Evolutionary conservation across 2,888 invertebrate species (phyloP).

Genomic region (Scotopteryx bipunctaria): DNA sequence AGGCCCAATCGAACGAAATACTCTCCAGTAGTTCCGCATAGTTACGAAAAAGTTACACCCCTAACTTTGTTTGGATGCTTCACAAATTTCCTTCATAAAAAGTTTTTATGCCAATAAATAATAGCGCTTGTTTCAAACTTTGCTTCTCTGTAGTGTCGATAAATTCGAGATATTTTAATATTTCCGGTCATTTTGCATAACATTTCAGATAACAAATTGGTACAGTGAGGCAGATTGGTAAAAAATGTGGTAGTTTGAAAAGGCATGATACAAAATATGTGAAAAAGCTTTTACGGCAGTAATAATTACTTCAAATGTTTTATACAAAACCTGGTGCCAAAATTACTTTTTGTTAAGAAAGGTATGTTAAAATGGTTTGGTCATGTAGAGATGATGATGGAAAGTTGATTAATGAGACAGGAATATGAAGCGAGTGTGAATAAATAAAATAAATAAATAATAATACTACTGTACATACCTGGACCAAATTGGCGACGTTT

Average conservation of each 20-base stretch:
- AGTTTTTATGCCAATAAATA: slow-evolving; percentile 21
- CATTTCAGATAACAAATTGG: slow-evolving; percentile 15
- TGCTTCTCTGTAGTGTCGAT: slow-evolving; percentile 4
- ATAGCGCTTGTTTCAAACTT: slow-evolving; percentile 10
- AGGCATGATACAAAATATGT: neutral
- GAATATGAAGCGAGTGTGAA: too few relatives aligned
- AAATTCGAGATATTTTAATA: slow-evolving; percentile 15
- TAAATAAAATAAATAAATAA: too few relatives aligned
- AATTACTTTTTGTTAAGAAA: too few relatives aligned
- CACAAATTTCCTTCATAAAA: slow-evolving; percentile 20
- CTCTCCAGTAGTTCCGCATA: slow-evolving; percentile 17
- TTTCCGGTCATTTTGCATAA: slow-evolving; percentile 14
- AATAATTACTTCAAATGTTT: too few relatives aligned
- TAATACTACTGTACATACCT: too few relatives aligned
- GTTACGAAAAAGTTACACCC: slow-evolving; percentile 22
- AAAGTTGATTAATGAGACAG: too few relatives aligned
- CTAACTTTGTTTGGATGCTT: slow-evolving; percentile 20
- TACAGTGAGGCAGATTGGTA: slow-evolving; percentile 4
- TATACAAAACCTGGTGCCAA: too few relatives aligned
- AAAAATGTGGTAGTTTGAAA: slow-evolving; percentile 8
- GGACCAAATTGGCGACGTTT: too few relatives aligned
- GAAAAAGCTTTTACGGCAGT: neutral
- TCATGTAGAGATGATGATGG: too few relatives aligned
- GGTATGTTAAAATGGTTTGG: too few relatives aligned
- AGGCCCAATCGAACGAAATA: slow-evolving; percentile 21